Evolutionary conservation across 2,113 vertebrate species (phyloP), one percentile per base, ranked within the genome.

Genomic region (Lepisosteus oculatus): DNA sequence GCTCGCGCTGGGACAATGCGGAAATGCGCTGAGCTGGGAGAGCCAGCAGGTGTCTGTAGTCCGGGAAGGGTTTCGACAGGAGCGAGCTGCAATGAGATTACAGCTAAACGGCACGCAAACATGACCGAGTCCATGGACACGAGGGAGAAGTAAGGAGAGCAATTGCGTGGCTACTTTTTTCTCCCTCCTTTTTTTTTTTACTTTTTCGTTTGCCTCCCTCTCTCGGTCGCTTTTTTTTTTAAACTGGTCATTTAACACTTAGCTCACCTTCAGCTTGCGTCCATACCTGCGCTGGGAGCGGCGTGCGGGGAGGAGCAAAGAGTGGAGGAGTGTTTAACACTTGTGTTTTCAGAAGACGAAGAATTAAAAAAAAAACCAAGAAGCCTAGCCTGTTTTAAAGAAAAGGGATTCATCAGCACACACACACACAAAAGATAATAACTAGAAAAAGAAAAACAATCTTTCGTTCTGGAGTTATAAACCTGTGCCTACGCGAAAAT

Each of bases 301-400:
- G 56, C 47, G 55, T 8, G 68, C n/a, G 41, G 42, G 42, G 41
- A 67, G 15, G 6, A 8, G n/a, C 6, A 3, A 47, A 9, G 2
- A 43, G 3, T 29, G 4, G 0, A 47, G 11, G 2, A 43, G 4
- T 29, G 65, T 62, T 44, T 5, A 67, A 65, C 57, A 64, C 42
- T 62, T 4, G 47, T 51, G 47, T 51, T 51, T 51, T 29, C 29
- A 29, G 29, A 29, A 29, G 29, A 29, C 29, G 2, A 29, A 29
- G 8, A 70, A 61, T 70, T 74, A 67, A 76, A 63, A 59, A 41
- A 15, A 75, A 12, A 77, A 69, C n/a, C 29, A 15, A 67, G 44
- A 75, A 29, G 55, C 80, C 80, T 80, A 78, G 82, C 80, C 76
- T 62, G 64, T 41, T 72, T 72, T 15, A 44, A 64, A 65, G 61